Base-by-base conservation (phyloP, 2,797 vertebrate species). In the Pangasius djambal region DNA sequence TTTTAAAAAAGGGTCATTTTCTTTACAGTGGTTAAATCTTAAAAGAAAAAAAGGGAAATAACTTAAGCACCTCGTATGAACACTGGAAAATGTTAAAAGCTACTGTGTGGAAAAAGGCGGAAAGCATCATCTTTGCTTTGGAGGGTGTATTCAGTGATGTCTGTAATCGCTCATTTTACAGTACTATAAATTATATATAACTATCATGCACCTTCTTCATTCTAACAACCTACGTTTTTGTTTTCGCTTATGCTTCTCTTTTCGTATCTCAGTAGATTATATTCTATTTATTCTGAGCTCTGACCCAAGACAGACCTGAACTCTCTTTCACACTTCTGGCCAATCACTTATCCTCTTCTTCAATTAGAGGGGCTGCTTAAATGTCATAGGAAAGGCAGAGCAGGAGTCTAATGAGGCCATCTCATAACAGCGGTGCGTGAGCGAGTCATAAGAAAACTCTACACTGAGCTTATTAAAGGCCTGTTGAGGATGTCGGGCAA, bases 341-440 rank as follows among this genome's bases (percentile, higher is more conserved):
- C 57, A 74, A 88, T 86, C 86, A 87, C 81, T 90, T 87, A 84
- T 83, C 86, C 59, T 50, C 86, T 90, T 88, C 69, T 88, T 90
- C 91, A 94, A 95, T 91, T 91, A 93, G 89, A 77, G 85, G 3
- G 37, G 90, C 87, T 83, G 88, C 90, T 89, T 92, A 93, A 88
- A 91, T 91, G 94, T 94, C 92, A 93, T 90, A 88, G 89, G 92
- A 93, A 93, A 93, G 93, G 77, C 88, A 86, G 89, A 37, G 90
- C 89, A 88, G 90, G 91, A 87, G 86, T 93, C 92, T 96, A 95
- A 96, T 93, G 93, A 95, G 94, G 91, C 91, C 90, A 88, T 91
- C 92, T 92, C 85, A 77, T 93, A 93, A 94, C 92, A 92, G 91
- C 72, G 10, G 89, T 52, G 79, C 57, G 57, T 90, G 86, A 79